phyloP scores from a whole-genome alignment of 2,888 invertebrate species.

The Drosophila pegasa region DNA sequence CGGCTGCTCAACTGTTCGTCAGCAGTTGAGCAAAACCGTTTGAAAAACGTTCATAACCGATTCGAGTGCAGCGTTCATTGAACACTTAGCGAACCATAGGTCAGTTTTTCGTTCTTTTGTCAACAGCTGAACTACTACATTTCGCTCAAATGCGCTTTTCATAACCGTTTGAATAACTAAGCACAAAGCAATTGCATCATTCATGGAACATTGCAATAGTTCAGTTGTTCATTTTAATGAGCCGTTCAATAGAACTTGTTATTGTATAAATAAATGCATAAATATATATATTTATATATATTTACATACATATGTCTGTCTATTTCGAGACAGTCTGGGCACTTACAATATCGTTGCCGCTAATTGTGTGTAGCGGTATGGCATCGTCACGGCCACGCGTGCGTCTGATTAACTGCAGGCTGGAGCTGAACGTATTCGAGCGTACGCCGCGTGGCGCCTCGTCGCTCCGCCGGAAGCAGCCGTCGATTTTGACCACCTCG shows the following conservation, averaged over 20 bases:
- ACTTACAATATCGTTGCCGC: slow-evolving; percentile 87
- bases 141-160: background rate
- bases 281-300: background rate
- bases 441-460: slow-evolving; percentile 86
- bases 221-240: slow-evolving; percentile 4
- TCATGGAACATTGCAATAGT: background rate
- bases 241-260: background rate
- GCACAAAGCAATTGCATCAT: background rate
- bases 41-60: background rate
- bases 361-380: slow-evolving; percentile 85
- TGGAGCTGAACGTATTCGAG: slow-evolving; percentile 84
- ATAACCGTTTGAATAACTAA: background rate
- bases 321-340: background rate
- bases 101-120: background rate
- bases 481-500: slow-evolving; percentile 90
- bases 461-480: slow-evolving; percentile 87
- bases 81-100: background rate
- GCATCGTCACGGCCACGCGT: slow-evolving; percentile 86
- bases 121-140: background rate
- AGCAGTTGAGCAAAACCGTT: slow-evolving; percentile 10
- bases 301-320: too few species aligned
- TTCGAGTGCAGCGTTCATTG: background rate
- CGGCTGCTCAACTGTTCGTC: background rate
- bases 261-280: background rate
- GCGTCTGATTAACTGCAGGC: slow-evolving; percentile 85